Evolutionary conservation across 2,113 vertebrate species (phyloP).

Genomic region (Myrmophylax atrothorax): DNA sequence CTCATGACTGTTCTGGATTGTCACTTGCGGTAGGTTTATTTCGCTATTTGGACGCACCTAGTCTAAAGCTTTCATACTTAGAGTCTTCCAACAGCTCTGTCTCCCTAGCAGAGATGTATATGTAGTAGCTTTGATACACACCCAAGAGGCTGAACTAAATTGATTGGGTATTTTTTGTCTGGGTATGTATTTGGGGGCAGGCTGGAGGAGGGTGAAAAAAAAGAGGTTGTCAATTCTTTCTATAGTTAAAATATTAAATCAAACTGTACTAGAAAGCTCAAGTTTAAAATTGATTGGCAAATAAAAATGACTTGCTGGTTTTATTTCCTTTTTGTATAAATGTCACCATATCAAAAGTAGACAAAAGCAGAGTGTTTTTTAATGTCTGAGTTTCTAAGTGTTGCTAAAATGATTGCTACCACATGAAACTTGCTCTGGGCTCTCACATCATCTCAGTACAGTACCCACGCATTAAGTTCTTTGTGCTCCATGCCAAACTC

Average conservation of each 20-base stretch:
- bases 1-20: conserved; percentile 99
- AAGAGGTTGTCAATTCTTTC: conserved; percentile 7
- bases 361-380: background rate
- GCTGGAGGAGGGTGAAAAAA: background rate
- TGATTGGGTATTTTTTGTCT: conserved; percentile 74
- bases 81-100: conserved; percentile 85
- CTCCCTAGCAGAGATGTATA: conserved; percentile 81
- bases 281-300: background rate
- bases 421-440: background rate
- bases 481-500: background rate
- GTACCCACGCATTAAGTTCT: background rate
- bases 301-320: conserved; percentile 18
- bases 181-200: background rate
- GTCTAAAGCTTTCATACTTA: conserved; percentile 87
- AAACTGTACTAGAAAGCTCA: conserved; percentile 74
- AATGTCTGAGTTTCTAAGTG: background rate
- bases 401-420: background rate
- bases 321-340: conserved; percentile 10
- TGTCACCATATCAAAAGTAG: conserved; percentile 32
- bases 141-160: conserved; percentile 92
- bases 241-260: conserved; percentile 9
- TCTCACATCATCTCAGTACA: background rate
- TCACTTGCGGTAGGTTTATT: conserved; percentile 98
- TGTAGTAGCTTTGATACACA: conserved; percentile 81
- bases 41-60: conserved; percentile 89